Evolutionary conservation across 1,140 invertebrate genomes (phyloP), one percentile per base, ranked within the genome.

Genomic region (Dinothrombium tinctorium): DNA sequence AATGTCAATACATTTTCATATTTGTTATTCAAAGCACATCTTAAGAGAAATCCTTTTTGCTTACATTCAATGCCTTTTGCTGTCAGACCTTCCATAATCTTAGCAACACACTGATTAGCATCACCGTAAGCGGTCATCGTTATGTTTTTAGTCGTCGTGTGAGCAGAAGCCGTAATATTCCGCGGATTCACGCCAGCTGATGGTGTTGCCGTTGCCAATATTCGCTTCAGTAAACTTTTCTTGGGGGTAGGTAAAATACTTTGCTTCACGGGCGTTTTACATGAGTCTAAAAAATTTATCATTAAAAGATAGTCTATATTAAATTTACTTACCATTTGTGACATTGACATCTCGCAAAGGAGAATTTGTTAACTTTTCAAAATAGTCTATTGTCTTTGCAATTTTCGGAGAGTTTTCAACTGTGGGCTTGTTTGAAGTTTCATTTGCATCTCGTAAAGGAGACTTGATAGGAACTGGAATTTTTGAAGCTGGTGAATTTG

Each of bases 1-100:
- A 84, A 81, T 1, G 69, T 66, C 52, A 77, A 46, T 23, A 28
- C 21, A 17, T 20, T 14, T 12, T 31, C 15, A 39, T 38, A 37
- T n/a, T 40, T 43, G 26, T 40, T 40, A 11, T 31, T 37, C 8
- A 29, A 23, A 11, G 23, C 28, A 21, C 45, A 46, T 25, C 42
- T 43, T 8, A 46, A 24, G 8, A 36, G 14, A 25, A 43, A 46
- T 17, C 44, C 43, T 44, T 47, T 47, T 26, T 35, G 46, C 38
- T 45, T 45, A 28, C 46, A 47, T 4, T 47, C 25, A 8, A 44
- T 25, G n/a, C 46, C 46, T 44, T 44, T 44, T 14, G 15, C 7
- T 19, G 15, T 21, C n/a, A 47, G 19, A 14, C 28, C 45, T 26
- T 45, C 20, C n/a, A 41, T 29, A 1, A 47, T 22, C 19, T 40